Conservation (phyloP, 2,888 invertebrate species). For the Monopis laevigella region DNA sequence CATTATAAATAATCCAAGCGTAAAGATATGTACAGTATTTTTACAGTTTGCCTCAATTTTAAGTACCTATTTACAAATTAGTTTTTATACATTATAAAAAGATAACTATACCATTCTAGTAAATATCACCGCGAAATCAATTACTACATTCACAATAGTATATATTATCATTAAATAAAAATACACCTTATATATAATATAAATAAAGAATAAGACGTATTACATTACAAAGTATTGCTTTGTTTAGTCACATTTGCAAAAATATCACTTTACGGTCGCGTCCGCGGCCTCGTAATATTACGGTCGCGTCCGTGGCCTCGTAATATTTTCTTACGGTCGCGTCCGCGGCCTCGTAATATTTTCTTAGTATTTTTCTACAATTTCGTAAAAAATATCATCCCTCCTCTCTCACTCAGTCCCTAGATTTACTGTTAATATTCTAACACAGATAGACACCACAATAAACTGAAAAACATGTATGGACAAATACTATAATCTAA, state of each 20-base stretch:
- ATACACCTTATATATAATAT: conserved; percentile 52
- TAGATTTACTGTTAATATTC: conserved; percentile 49
- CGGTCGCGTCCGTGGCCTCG: background rate
- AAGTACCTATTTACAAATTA: conserved; percentile 69
- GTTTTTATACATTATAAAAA: conserved; percentile 61
- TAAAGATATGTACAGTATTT: conserved; percentile 68
- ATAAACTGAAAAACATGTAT: conserved; percentile 63
- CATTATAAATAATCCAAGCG: conserved; percentile 64
- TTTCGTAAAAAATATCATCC: conserved; percentile 58
- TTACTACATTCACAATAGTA: conserved; percentile 63
- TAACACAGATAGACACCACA: conserved; percentile 66
- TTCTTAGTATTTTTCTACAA: conserved; percentile 27
- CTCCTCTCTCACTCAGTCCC: conserved; percentile 54
- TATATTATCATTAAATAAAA: conserved; percentile 49
- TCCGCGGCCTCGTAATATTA: too few species aligned
- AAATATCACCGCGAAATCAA: conserved; percentile 66
- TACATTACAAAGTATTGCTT: conserved; percentile 82
- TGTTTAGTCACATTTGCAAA: conserved; percentile 76
- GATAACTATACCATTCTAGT: conserved; percentile 58
- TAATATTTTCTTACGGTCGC: conserved; percentile 8
- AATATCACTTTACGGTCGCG: conserved; percentile 66
- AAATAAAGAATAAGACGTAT: conserved; percentile 68
- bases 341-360: conserved; percentile 3
- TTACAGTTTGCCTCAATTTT: conserved; percentile 57
- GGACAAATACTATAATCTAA: conserved; percentile 61